Base-by-base conservation (phyloP, 2,113 vertebrate genomes). In the Melanotaenia duboulayi region DNA sequence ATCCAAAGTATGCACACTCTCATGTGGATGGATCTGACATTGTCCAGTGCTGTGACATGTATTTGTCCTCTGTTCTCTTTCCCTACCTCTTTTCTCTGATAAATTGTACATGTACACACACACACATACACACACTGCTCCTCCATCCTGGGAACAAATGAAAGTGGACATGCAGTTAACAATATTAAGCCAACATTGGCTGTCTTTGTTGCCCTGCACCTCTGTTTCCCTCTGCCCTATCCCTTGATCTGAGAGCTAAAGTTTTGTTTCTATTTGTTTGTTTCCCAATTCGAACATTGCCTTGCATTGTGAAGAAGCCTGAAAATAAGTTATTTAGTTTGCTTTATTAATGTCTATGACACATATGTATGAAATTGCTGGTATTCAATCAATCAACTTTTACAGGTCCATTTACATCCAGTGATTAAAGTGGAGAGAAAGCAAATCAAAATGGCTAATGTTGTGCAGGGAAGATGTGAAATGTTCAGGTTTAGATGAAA, bases 141-240 rank as follows among this genome's bases (percentile, higher is more conserved):
- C 83, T 50, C 55, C 14, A 40, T 49, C 52, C 61, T 32, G 23
- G 60, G 57, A 78, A 71, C 70, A 83, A 84, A 90, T 82, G 76
- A 76, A 79, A 85, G 79, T 83, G 74, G 82, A 87, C 84, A 91
- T 59, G 68, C 55, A 78, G 76, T 81, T 83, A 85, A 83, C 52
- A 35, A 71, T 84, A 85, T 89, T 91, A 87, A 85, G 82, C 71
- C 49, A 72, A 71, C 67, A 65, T 39, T 81, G 78, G 78, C 74
- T 68, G 76, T 81, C 72, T 78, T 80, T 24, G 32, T 68, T 83
- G 60, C 56, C 80, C 83, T 83, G 46, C 82, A 23, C 69, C 62
- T 70, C 62, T 52, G 67, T 81, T 37, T 82, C 72, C 77, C 37
- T 78, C 61, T 39, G 54, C 69, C 76, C 64, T 68, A 48, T 65